Evolutionary conservation across 1,140 invertebrate genomes (phyloP).

Genomic region (Psilanteris sp.): DNA sequence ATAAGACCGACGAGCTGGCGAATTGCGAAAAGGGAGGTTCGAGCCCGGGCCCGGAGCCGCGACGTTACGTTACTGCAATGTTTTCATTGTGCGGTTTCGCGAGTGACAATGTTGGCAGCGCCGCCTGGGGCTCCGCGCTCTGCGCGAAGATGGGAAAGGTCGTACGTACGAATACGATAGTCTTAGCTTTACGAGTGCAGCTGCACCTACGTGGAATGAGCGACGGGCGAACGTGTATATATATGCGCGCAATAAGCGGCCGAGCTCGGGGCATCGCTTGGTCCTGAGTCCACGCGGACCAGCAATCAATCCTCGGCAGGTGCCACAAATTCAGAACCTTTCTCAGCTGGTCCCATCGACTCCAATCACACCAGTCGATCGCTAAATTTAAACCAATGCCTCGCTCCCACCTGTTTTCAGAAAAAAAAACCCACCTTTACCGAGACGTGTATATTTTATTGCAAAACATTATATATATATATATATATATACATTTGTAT

Average conservation of each 20-base stretch:
- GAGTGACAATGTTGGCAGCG: constrained; percentile 50
- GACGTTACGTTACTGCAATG: no score
- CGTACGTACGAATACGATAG: constrained; percentile 50
- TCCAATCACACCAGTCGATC: background rate
- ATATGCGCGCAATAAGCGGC: constrained; percentile 10
- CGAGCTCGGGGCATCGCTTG: constrained; percentile 20
- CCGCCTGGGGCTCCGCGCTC: constrained; percentile 24
- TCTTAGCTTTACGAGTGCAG: constrained; percentile 43
- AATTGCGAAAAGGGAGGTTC: no score
- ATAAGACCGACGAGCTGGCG: no score
- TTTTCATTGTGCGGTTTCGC: constrained; percentile 38
- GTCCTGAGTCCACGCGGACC: constrained; percentile 5
- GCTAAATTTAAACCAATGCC: constrained; percentile 23
- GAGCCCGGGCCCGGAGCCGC: no score
- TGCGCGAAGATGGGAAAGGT: constrained; percentile 62
- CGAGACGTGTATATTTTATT: no score
- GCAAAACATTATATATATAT: no score
- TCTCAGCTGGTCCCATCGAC: background rate
- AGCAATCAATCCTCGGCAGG: constrained; percentile 16
- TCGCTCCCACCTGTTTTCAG: constrained; percentile 4
- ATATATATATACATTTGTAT: no score
- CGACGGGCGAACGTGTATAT: background rate
- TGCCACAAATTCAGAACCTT: constrained; percentile 4
- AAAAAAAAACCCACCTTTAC: no score
- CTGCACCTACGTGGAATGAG: constrained; percentile 50